Evolutionary conservation across 2,113 vertebrate species (phyloP).

Genomic region (Agelaius tricolor): DNA sequence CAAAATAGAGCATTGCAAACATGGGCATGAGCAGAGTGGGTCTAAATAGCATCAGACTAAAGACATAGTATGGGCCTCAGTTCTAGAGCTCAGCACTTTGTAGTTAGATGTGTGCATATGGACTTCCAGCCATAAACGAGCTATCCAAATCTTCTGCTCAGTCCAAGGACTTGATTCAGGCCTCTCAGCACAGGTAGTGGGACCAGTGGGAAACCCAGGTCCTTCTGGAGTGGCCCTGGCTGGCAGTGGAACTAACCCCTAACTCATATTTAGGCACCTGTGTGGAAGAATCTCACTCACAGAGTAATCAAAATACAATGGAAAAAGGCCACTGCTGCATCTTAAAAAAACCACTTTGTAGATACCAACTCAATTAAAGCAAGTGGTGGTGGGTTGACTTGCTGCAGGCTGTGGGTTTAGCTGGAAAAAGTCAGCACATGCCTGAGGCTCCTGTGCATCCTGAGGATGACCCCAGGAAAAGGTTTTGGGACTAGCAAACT

Average conservation of each 20-base stretch:
- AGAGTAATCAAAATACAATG: not conserved
- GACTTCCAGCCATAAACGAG: not conserved
- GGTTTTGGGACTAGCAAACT: not conserved
- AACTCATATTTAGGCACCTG: not conserved
- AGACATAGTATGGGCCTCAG: not conserved
- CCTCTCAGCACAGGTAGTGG: fast-evolving
- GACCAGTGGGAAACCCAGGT: not conserved
- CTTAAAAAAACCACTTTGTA: not conserved
- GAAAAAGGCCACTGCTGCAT: not conserved
- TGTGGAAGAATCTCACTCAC: not conserved
- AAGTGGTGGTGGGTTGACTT: not conserved
- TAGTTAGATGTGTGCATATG: not conserved
- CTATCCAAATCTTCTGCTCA: not conserved
- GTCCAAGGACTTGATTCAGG: not conserved
- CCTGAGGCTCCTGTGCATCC: not conserved
- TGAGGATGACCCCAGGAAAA: not conserved
- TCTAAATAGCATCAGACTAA: not conserved
- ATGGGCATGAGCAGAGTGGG: fast-evolving
- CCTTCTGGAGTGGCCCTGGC: not conserved
- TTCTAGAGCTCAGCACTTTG: not conserved
- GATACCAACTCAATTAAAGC: not conserved
- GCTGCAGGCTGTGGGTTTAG: not conserved
- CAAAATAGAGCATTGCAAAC: not conserved
- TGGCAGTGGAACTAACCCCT: not conserved
- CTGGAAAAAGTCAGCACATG: not conserved